These are phyloP conservation scores for Copidosoma floridanum DNA, from an alignment of 1,140 invertebrate species.

Conservation along the genomic window DNA sequence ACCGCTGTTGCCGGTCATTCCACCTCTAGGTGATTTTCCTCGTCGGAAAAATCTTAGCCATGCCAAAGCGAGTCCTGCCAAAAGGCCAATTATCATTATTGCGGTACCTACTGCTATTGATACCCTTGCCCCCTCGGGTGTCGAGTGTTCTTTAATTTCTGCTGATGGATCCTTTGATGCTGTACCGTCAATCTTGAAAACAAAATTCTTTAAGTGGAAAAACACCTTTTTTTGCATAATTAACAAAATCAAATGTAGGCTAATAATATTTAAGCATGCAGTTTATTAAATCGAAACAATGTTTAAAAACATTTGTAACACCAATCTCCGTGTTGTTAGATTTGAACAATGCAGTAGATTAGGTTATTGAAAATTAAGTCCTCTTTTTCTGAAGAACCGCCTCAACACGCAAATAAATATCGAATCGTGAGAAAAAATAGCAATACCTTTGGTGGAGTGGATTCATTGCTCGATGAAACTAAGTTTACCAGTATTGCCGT, in stretches of 20 bases:
- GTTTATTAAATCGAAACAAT: too few relatives aligned
- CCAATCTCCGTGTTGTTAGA: too few relatives aligned
- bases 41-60: constrained; percentile 47
- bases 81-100: constrained; percentile 44
- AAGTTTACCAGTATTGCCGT: constrained; percentile 48
- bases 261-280: too few relatives aligned
- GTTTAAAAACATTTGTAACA: too few relatives aligned
- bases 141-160: constrained; percentile 37
- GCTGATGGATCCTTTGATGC: constrained; percentile 26
- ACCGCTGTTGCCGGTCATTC: constrained; percentile 48
- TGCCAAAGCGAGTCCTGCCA: constrained; percentile 43
- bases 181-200: constrained; percentile 29
- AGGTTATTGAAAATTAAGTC: too few relatives aligned
- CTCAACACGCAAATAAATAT: too few relatives aligned
- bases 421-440: too few relatives aligned
- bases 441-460: constrained; percentile 29
- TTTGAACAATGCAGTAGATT: too few relatives aligned
- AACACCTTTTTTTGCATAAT: not conserved
- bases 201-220: not conserved
- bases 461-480: constrained; percentile 34
- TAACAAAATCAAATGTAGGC: not conserved
- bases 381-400: too few relatives aligned
- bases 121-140: constrained; percentile 32
- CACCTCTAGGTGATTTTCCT: constrained; percentile 48
- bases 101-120: constrained; percentile 45